Base-by-base conservation (phyloP, 1,140 invertebrate genomes). In the Patella vulgata region DNA sequence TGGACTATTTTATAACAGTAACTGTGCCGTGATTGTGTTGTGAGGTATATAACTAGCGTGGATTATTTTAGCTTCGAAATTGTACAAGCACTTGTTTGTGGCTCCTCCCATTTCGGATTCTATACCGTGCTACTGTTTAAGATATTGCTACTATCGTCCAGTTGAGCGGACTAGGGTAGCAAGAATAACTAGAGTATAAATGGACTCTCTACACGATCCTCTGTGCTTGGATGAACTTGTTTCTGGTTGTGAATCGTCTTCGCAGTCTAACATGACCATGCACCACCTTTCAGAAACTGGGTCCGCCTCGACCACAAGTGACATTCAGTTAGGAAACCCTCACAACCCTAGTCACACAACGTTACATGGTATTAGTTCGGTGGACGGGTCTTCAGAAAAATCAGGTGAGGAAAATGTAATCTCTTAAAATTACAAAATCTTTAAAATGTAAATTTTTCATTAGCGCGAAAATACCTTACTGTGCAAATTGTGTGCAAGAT, bases 191-290 rank as follows among this genome's bases (percentile, higher is more conserved):
- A 36, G 33, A 36, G 5, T 36, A 36, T 75, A 67, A 68, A 78
- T 78, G 75, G 75, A 78, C 75, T 61, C 74, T 40, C 57, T 78
- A 66, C 74, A 74, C 60, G 74, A 78, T 56, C 63, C 72, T 28
- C 56, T 78, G 65, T 78, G 75, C 60, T 69, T 78, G 53, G 74
- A 76, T 68, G 74, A 75, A 70, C 65, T 78, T 66, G 75, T 76
- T 46, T 73, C 67, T 31, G 66, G 71, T 12, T 66, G 72, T 39
- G 73, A 54, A n/a, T 47, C 44, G 4, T 25, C 31, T 14, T 21
- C 21, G n/a, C 44, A 27, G 14, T 27, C 12, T 31, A 36, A 48
- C 44, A 60, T 66, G 57, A 59, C 57, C 50, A 60, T 66, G 63
- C 63, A 66, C 27, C 57, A 60, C 40, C 47, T 66, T 14, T 40